Evolutionary conservation across 2,113 vertebrate species (phyloP).

Genomic region (Myodes glareolus): DNA sequence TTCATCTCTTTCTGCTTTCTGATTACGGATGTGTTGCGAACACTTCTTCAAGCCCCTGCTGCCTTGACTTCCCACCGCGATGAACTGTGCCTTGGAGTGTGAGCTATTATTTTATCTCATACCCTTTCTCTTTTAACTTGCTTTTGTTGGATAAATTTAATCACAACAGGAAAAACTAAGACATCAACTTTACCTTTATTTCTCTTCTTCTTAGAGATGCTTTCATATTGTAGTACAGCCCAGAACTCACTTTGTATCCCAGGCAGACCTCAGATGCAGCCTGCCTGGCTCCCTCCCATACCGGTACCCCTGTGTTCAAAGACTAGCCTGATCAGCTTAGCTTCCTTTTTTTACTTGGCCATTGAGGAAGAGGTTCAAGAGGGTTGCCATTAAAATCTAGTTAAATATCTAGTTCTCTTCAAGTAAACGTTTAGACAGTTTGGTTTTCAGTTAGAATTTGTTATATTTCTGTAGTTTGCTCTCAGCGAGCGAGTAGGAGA

Average conservation of each 20-base stretch:
- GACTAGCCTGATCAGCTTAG: not conserved
- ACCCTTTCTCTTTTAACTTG: not conserved
- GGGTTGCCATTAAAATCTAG: not conserved
- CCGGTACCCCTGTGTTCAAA: not conserved
- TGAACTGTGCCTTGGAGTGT: not conserved
- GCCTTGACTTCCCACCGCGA: too few species aligned
- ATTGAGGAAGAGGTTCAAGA: not conserved
- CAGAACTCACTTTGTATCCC: not conserved
- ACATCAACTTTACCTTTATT: not conserved
- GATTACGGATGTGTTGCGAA: too few species aligned
- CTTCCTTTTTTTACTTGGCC: not conserved
- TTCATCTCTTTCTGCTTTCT: not conserved
- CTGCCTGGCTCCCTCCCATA: not conserved
- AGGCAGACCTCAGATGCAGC: not conserved
- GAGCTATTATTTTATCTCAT: not conserved
- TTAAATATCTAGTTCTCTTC: not conserved
- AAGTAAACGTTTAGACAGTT: not conserved
- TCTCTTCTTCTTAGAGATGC: not conserved
- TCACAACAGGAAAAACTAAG: not conserved
- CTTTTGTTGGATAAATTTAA: not conserved
- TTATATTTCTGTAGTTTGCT: slow-evolving; percentile 16
- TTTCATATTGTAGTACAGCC: not conserved
- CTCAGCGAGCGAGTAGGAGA: not conserved
- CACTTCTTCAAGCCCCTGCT: not conserved
- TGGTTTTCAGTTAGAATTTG: slow-evolving; percentile 42